Evolutionary conservation across 2,797 vertebrate genomes (phyloP), one percentile per base, ranked within the genome.

Genomic region (Semaprochilodus insignis): DNA sequence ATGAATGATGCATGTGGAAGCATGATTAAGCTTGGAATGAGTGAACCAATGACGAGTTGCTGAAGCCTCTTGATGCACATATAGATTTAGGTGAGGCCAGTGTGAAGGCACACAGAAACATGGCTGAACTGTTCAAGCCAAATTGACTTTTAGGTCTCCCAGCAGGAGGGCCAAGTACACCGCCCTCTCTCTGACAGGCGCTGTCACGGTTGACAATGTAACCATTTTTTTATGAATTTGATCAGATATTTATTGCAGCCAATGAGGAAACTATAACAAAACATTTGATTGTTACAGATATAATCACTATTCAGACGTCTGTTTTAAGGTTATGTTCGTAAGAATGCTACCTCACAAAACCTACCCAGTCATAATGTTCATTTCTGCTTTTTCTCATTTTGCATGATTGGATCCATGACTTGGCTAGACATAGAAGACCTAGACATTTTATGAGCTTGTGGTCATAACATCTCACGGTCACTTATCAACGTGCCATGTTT

Each of bases 1-100:
- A 94, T 92, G 73, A 92, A 90, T 92, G 85, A 93, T 92, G 86
- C 84, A 83, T 83, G 81, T 81, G 83, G 85, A 88, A 86, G 82
- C 72, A 74, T 82, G 89, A 86, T 55, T 74, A 51, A 74, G 7
- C 70, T 73, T 73, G 31, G 71, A 27, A 31, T 5, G 14, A 72
- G 23, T 8, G 14, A 40, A n/a, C 23, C n/a, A 25, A 23, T 2
- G 51, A 23, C 31, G 16, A 54, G 48, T 54, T 25, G 31, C 48
- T 11, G 16, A 74, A 55, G 51, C 19, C 7, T 19, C 6, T 31
- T 8, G 19, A 55, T 54, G 52, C 51, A 27, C 16, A 31, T 31
- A 1, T 31, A 31, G 31, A 31, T 31, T 31, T 31, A 31, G 31
- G 31, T 31, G 31, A 31, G 31, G 31, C 31, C 31, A 31, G 3